These are phyloP conservation scores for Grammomys dolichurus DNA, from an alignment of 2,113 vertebrate species.

Conservation along the genomic window DNA sequence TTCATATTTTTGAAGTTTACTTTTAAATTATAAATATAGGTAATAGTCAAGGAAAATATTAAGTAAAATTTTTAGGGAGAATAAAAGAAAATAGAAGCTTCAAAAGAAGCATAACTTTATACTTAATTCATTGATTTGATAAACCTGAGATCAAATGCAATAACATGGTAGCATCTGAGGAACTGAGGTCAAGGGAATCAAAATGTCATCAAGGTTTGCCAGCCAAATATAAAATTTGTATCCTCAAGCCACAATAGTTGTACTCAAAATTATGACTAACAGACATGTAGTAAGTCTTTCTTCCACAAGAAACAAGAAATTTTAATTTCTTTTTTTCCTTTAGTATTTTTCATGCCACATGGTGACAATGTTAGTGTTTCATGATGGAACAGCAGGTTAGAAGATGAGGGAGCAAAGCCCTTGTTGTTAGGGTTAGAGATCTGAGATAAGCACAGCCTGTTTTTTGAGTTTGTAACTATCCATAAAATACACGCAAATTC, in stretches of 20 bases:
- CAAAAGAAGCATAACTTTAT: neutral
- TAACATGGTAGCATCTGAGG: neutral
- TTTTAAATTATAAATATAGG: neutral
- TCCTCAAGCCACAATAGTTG: neutral
- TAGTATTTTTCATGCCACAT: neutral
- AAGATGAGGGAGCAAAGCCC: neutral
- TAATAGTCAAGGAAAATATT: neutral
- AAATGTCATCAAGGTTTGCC: neutral
- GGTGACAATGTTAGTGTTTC: neutral
- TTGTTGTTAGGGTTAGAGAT: conserved; percentile 73
- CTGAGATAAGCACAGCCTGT: conserved; percentile 24
- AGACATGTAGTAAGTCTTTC: neutral
- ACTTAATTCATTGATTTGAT: too few relatives aligned
- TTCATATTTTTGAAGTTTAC: neutral
- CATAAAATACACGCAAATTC: conserved; percentile 74
- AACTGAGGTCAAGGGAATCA: neutral
- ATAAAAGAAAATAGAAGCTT: neutral
- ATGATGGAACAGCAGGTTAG: neutral
- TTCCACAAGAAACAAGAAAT: neutral
- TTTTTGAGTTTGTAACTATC: conserved; percentile 69
- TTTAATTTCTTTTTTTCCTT: neutral
- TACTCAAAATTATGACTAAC: neutral
- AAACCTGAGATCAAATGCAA: neutral
- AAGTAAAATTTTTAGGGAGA: neutral
- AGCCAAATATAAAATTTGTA: neutral